phyloP scores from a whole-genome alignment of 2,888 invertebrate species.

The Parnassius orleans region DNA sequence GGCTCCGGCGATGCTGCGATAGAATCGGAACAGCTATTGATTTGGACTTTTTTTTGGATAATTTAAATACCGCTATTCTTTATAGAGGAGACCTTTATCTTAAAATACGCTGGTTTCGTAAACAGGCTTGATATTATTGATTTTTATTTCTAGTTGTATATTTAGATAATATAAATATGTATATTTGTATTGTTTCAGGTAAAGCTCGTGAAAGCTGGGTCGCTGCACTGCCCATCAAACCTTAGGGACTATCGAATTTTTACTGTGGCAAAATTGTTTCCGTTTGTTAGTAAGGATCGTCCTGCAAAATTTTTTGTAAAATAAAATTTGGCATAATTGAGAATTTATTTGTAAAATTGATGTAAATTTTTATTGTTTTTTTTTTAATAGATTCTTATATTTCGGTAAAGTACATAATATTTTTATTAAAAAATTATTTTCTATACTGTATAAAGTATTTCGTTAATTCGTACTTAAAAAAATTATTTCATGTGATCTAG shows the following conservation, averaged over 20 bases:
- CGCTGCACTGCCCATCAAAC: slow-evolving; percentile 50
- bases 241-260: slow-evolving; percentile 51
- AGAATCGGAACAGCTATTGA: slow-evolving; percentile 70
- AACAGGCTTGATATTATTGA: slow-evolving; percentile 12
- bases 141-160: slow-evolving; percentile 37
- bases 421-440: slow-evolving; percentile 42
- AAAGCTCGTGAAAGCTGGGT: slow-evolving; percentile 69
- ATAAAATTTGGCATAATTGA: slow-evolving; percentile 46
- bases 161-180: slow-evolving; percentile 33
- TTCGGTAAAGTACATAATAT: slow-evolving; percentile 36
- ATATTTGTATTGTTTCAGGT: slow-evolving; percentile 66
- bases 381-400: slow-evolving; percentile 16
- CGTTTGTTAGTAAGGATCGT: slow-evolving; percentile 40
- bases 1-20: slow-evolving; percentile 48
- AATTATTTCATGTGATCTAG: slow-evolving; percentile 55
- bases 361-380: slow-evolving; percentile 26
- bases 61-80: slow-evolving; percentile 75
- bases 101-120: slow-evolving; percentile 19
- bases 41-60: slow-evolving; percentile 63
- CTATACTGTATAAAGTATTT: slow-evolving; percentile 57
- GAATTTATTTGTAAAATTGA: slow-evolving; percentile 25
- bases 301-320: slow-evolving; percentile 42
- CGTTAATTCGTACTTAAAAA: slow-evolving; percentile 51
- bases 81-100: slow-evolving; percentile 56
- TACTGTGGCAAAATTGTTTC: slow-evolving; percentile 69